Conservation (phyloP, 2,888 invertebrate species). For the Conomelus anceps region DNA sequence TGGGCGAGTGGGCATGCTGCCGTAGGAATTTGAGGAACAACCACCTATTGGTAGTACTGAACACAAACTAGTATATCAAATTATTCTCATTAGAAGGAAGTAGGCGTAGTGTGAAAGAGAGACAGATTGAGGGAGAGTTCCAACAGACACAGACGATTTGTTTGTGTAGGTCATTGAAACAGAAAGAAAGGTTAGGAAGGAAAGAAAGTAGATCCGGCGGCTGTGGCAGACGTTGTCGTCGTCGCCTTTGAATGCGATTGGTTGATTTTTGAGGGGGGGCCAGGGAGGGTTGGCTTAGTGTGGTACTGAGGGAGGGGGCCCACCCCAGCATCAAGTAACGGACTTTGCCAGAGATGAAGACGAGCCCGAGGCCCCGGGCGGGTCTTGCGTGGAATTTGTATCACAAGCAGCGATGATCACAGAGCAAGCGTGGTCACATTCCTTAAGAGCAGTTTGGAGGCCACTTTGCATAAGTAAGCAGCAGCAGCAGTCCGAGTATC, state of each 20-base stretch:
- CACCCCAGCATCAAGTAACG: background rate
- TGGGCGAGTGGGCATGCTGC: no score
- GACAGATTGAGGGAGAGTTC: no score
- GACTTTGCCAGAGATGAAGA: background rate
- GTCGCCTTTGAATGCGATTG: conserved; percentile 9
- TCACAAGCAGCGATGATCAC: conserved; percentile 1
- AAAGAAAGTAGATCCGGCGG: background rate
- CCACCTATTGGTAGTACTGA: background rate
- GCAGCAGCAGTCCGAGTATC: background rate
- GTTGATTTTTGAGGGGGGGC: background rate
- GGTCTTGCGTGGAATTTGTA: background rate
- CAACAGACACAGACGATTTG: background rate
- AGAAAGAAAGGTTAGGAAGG: background rate
- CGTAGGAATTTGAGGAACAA: background rate
- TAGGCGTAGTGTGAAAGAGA: no score
- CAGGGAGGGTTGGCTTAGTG: background rate
- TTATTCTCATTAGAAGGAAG: background rate
- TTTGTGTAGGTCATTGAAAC: background rate
- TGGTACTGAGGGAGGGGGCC: background rate
- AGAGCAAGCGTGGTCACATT: conserved; percentile 2
- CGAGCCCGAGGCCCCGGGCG: background rate
- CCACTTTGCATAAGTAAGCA: conserved; percentile 4
- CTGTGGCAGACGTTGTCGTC: background rate
- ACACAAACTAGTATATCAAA: background rate
- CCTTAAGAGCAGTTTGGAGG: background rate